Conservation (phyloP, 2,113 vertebrate genomes). For the Dicerorhinus sumatrensis region DNA sequence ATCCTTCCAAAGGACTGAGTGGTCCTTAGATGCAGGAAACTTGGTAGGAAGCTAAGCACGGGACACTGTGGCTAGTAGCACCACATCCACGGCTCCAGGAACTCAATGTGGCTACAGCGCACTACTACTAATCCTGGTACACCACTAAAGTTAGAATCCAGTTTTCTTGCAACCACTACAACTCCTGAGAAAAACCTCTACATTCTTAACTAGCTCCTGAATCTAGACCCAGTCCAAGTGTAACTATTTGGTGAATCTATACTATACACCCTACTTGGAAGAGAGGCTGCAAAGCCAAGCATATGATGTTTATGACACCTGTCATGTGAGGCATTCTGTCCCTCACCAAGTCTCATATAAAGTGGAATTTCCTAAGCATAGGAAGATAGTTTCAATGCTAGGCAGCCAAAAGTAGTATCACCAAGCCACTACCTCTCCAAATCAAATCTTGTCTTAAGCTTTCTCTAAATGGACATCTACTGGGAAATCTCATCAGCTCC, state of each 20-base stretch:
- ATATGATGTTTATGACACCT: neutral
- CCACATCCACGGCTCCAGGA: neutral
- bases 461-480: neutral
- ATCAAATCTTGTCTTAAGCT: neutral
- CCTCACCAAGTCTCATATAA: neutral
- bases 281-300: neutral
- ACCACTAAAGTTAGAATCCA: neutral
- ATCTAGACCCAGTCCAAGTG: neutral
- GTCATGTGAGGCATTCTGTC: neutral
- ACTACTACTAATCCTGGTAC: neutral
- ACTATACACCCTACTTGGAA: neutral
- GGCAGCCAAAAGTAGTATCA: neutral
- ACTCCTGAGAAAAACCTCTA: neutral
- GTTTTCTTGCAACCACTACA: neutral
- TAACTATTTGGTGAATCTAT: neutral
- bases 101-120: neutral
- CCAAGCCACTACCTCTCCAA: neutral
- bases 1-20: neutral
- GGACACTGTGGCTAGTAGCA: neutral
- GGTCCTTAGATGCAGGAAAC: neutral
- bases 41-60: neutral
- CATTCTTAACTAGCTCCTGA: neutral
- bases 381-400: neutral
- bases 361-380: neutral
- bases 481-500: neutral